Evolutionary conservation across 2,113 vertebrate genomes (phyloP).

Genomic region (Ifrita kowaldi): DNA sequence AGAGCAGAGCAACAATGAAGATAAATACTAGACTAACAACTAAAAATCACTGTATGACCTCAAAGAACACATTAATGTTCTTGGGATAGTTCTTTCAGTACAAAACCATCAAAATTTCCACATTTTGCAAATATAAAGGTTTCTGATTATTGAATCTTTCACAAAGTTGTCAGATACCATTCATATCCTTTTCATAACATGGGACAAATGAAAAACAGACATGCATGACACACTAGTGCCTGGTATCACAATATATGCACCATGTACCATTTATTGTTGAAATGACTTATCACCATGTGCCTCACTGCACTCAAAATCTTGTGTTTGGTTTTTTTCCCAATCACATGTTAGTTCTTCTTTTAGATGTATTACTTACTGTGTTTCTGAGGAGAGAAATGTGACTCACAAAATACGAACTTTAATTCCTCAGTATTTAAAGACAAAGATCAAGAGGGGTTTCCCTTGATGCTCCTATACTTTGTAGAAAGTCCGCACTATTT

Average conservation of each 20-base stretch:
- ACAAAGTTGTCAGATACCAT: not conserved
- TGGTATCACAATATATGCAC: not conserved
- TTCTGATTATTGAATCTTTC: not conserved
- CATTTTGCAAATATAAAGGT: not conserved
- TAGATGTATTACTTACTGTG: not conserved
- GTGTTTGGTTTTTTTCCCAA: fast-evolving
- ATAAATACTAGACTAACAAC: not conserved
- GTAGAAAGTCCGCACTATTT: not conserved
- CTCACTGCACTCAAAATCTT: not conserved
- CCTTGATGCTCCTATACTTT: not conserved
- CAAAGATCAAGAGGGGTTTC: not conserved
- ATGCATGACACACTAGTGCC: not conserved
- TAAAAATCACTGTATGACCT: not conserved
- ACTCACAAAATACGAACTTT: not conserved
- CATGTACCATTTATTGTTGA: not conserved
- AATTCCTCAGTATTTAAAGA: not conserved
- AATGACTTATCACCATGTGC: not conserved
- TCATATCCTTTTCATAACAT: not conserved
- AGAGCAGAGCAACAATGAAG: not conserved
- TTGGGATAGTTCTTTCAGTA: not conserved
- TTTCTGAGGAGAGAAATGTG: not conserved
- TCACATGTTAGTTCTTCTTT: not conserved
- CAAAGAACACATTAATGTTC: not conserved
- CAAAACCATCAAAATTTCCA: not conserved
- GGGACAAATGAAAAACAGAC: not conserved